Conservation (phyloP, 2,113 vertebrate genomes). For the Ameiurus melas region DNA sequence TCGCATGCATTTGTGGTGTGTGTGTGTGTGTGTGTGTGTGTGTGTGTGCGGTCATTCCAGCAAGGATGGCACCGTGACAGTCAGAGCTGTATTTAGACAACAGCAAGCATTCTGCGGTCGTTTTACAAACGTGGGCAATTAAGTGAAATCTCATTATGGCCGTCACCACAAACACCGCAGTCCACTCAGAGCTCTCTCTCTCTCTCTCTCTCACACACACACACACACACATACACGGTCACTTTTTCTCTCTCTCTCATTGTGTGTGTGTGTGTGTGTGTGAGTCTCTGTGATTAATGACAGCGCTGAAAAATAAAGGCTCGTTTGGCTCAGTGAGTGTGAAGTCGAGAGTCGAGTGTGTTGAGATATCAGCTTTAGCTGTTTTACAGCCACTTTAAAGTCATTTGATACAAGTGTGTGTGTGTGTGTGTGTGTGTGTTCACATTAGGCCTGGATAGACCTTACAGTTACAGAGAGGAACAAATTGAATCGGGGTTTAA, state of each 20-base stretch:
- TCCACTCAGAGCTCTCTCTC: conserved; percentile 18
- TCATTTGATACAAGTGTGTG: conserved; percentile 26
- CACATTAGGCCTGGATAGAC: not conserved
- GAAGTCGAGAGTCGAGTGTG: not conserved
- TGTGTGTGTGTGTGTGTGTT: conserved; percentile 17
- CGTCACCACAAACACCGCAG: conserved; percentile 34
- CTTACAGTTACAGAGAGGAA: not conserved
- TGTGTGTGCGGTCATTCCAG: not conserved
- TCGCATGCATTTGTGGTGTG: no score
- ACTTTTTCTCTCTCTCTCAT: not conserved
- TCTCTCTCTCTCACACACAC: not conserved
- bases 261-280: conserved; percentile 1
- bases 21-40: conserved; percentile 1
- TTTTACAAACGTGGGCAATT: conserved; percentile 39
- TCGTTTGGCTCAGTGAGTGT: conserved; percentile 25
- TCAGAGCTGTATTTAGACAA: conserved; percentile 22
- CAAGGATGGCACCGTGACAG: not conserved
- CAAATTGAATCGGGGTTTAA: not conserved
- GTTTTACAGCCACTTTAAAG: conserved; percentile 30
- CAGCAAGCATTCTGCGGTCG: conserved; percentile 15
- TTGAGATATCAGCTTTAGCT: conserved; percentile 35
- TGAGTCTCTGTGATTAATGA: conserved; percentile 39
- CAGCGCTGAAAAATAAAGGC: conserved; percentile 25
- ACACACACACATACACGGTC: not conserved
- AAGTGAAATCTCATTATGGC: conserved; percentile 46